Percentiles rank a stretch among this genome's conserved stretches.
These are phyloP conservation scores for Erythrolamprus reginae DNA, from an alignment of 2,113 vertebrate genomes.

Conservation along the genomic window DNA sequence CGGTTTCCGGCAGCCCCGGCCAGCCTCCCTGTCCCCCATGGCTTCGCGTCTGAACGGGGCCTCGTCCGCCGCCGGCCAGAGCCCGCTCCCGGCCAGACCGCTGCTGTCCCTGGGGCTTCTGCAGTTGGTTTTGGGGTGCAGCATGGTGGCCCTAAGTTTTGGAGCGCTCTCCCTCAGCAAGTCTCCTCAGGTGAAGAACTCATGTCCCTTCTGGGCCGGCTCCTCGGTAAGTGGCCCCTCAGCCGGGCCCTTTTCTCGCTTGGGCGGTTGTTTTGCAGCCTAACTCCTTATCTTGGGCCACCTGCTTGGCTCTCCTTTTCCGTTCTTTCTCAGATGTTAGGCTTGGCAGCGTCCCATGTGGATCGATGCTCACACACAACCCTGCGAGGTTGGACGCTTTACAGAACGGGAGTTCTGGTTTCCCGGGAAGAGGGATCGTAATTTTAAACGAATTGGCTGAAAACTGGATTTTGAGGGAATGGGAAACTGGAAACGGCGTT, in stretches of 20 bases:
- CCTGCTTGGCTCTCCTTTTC: not conserved
- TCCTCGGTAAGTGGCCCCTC: slow-evolving; percentile 75
- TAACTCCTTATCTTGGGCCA: not conserved
- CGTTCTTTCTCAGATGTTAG: not conserved
- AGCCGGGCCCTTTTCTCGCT: not conserved
- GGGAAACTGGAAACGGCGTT: not conserved
- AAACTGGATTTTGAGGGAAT: not conserved
- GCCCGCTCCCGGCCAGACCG: slow-evolving; percentile 64
- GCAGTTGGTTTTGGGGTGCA: slow-evolving; percentile 80
- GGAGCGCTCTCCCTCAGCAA: slow-evolving; percentile 76
- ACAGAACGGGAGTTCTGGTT: not conserved
- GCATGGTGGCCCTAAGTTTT: slow-evolving; percentile 80
- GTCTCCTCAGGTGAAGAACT: slow-evolving; percentile 66
- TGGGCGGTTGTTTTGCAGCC: not conserved
- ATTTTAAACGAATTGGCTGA: not conserved
- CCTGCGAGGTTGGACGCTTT: no score
- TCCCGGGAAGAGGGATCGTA: not conserved
- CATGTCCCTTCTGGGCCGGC: slow-evolving; percentile 81
- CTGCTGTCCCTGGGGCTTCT: slow-evolving; percentile 77
- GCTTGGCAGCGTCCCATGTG: not conserved
- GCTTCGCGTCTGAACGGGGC: slow-evolving; percentile 34
- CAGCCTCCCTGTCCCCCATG: slow-evolving; percentile 11
- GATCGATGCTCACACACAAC: not conserved
- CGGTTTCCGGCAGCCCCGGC: slow-evolving; percentile 54
- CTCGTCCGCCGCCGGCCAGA: slow-evolving; percentile 19